Evolutionary conservation across 2,888 invertebrate species (phyloP), one percentile per base, ranked within the genome.

Genomic region (Tineola bisselliella): DNA sequence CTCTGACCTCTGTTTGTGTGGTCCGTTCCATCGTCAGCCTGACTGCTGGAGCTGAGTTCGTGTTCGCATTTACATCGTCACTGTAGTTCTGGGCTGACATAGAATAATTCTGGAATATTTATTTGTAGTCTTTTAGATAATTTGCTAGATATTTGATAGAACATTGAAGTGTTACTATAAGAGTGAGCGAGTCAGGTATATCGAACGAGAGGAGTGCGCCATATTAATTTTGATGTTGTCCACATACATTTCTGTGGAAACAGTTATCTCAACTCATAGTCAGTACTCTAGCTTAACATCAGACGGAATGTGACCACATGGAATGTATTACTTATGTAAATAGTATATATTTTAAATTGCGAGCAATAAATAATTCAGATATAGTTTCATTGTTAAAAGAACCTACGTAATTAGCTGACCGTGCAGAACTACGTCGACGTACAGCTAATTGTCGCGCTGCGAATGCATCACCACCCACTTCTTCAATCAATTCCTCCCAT

Each of bases 21-120:
- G 92, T 94, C 58, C 93, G 88, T 70, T 94, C 94, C 90, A 94
- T 91, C 8, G 93, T 93, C 19, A 91, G 81, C 10, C 90, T 81
- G 0, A 89, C 82, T 25, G 6, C 25, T 0, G 86, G 80, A 0
- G 65, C 62, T 13, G 43, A 59, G 19, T 19, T 5, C 70, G 69
- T 30, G 68, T 69, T 0, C 69, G 66, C 57, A 66, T 64, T 2
- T 63, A 65, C 13, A 17, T 15, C 8, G 65, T 64, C 3, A 66
- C 62, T 6, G 64, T 48, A 62, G 0, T 65, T 67, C 66, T 79
- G 77, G 3, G 71, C 69, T 1, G 80, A 73, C 0, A 79, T 67
- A 0, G 81, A 75, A 63, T 79, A 77, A 65, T 74, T 84, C 86
- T 86, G 73, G 1, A 73, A 75, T 59, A 38, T 12, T 38, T 10